Evolutionary conservation across 1,140 invertebrate species (phyloP).

Genomic region (Paraescarpia echinospica): DNA sequence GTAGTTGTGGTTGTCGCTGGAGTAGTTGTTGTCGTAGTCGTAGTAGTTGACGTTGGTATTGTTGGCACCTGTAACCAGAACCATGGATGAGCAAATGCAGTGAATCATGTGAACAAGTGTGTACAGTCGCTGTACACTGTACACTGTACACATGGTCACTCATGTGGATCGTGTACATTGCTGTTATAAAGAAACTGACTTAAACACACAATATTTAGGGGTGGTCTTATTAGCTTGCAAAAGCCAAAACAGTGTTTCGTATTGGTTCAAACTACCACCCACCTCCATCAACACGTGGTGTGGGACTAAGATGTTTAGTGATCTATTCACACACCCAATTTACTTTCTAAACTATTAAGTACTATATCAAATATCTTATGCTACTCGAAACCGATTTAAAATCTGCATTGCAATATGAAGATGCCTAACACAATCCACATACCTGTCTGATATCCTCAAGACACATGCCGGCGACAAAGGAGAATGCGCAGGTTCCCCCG

Average conservation of each 20-base stretch:
- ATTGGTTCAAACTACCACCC: too few relatives aligned
- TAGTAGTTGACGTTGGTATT: not conserved
- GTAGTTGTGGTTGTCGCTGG: constrained; percentile 1
- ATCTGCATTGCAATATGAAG: not conserved
- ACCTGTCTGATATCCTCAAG: constrained; percentile 15
- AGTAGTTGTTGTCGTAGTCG: not conserved
- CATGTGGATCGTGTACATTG: too few relatives aligned
- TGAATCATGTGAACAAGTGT: not conserved
- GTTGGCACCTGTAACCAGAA: not conserved
- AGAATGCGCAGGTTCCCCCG: not conserved
- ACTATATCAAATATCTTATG: not conserved
- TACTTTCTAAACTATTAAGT: not conserved
- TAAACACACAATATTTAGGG: too few relatives aligned
- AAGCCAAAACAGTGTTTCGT: too few relatives aligned
- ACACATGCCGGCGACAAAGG: not conserved
- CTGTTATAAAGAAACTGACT: too few relatives aligned
- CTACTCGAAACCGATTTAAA: not conserved
- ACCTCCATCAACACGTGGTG: too few relatives aligned
- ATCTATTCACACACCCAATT: too few relatives aligned
- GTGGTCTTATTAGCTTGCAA: too few relatives aligned
- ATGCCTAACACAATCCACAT: not conserved
- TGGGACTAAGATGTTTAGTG: too few relatives aligned
- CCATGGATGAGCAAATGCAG: not conserved
- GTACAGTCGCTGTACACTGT: too few relatives aligned
- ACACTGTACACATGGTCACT: too few relatives aligned